These are phyloP conservation scores for Yasuhikotakia modesta DNA, from an alignment of 2,797 vertebrate genomes.

Conservation along the genomic window DNA sequence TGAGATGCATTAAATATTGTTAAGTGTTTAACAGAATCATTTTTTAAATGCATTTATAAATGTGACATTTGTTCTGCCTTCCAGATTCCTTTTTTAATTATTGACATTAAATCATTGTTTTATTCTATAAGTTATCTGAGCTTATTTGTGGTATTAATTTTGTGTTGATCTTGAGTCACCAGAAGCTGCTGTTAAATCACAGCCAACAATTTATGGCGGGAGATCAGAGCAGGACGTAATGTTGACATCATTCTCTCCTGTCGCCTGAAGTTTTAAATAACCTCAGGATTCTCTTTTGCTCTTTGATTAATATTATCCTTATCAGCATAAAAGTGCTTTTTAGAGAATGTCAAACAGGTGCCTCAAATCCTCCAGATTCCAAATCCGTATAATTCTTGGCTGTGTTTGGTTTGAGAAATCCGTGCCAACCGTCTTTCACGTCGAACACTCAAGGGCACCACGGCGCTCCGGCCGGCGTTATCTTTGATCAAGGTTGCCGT, in stretches of 20 bases:
- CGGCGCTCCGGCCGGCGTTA: slow-evolving; percentile 9
- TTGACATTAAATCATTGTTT: no score
- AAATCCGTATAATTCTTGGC: slow-evolving; percentile 35
- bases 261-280: slow-evolving; percentile 27
- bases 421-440: slow-evolving; percentile 25
- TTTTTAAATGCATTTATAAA: no score
- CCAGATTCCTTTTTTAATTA: no score
- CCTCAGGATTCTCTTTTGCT: slow-evolving; percentile 21
- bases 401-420: slow-evolving; percentile 22
- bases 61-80: no score
- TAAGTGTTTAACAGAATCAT: no score
- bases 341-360: slow-evolving; percentile 44
- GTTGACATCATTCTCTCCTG: not conserved
- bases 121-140: not conserved
- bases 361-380: slow-evolving; percentile 15
- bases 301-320: slow-evolving; percentile 35
- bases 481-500: slow-evolving; percentile 26
- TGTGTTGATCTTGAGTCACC: not conserved
- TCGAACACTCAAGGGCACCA: slow-evolving; percentile 38
- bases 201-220: not conserved
- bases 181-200: not conserved
- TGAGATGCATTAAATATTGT: no score
- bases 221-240: not conserved
- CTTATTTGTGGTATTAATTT: no score
- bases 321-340: slow-evolving; percentile 35